These are phyloP conservation scores for Paralvinella palmiformis DNA, from an alignment of 1,140 invertebrate species.

Conservation along the genomic window DNA sequence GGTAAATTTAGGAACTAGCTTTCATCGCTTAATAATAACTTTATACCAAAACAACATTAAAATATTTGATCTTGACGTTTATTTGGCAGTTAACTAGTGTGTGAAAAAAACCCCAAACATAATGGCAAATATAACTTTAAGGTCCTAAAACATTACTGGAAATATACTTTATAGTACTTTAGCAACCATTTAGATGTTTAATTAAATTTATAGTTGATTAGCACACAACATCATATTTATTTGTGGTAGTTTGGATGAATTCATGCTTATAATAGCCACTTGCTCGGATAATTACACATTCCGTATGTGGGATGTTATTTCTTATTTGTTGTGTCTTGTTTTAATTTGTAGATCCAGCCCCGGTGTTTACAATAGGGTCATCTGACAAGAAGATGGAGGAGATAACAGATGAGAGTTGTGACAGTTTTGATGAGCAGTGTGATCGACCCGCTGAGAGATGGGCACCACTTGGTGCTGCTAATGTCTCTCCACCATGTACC, in stretches of 20 bases:
- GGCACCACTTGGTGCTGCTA: conserved; percentile 67
- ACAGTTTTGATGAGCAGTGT: conserved; percentile 44
- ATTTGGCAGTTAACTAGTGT: no score
- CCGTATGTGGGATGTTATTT: background rate
- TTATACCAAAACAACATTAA: no score
- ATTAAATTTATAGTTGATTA: background rate
- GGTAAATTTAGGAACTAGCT: no score
- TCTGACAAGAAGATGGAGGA: conserved; percentile 19
- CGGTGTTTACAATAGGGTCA: background rate
- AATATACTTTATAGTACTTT: no score
- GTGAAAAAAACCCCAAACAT: no score
- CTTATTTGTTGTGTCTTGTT: background rate
- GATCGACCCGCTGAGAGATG: conserved; percentile 58
- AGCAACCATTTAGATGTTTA: no score
- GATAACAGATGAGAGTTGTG: conserved; percentile 29
- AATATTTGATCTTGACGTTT: no score
- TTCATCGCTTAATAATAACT: no score
- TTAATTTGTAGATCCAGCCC: background rate
- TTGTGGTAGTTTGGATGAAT: background rate
- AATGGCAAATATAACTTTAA: no score
- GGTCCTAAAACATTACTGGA: no score
- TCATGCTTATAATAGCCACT: background rate
- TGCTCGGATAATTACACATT: background rate
- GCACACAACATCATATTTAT: background rate
- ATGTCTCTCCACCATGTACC: conserved; percentile 20